These are phyloP conservation scores for Helobdella robusta DNA, from an alignment of 2,888 invertebrate genomes.

Conservation along the genomic window DNA sequence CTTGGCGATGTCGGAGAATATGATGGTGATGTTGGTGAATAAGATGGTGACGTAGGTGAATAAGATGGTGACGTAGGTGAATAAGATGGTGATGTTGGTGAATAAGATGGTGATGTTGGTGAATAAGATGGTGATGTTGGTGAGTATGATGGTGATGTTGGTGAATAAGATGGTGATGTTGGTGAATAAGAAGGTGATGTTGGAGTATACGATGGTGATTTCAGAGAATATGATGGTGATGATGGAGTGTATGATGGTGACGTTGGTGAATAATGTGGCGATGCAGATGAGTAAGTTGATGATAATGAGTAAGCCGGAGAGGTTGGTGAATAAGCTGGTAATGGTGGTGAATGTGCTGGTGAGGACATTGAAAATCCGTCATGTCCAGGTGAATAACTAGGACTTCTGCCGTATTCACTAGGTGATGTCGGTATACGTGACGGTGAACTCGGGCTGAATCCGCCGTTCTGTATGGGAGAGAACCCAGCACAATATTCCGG, in stretches of 20 bases:
- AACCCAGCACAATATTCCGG: no score
- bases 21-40: slow-evolving; percentile 46
- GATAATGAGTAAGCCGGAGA: slow-evolving; percentile 67
- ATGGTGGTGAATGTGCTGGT: slow-evolving; percentile 59
- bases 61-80: slow-evolving; percentile 59
- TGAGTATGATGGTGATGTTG: slow-evolving; percentile 53
- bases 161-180: slow-evolving; percentile 55
- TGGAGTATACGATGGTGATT: slow-evolving; percentile 54
- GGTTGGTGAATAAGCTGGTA: slow-evolving; percentile 57
- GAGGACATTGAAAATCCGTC: slow-evolving; percentile 53
- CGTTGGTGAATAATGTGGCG: slow-evolving; percentile 51
- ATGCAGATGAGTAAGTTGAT: slow-evolving; percentile 49
- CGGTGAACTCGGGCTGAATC: no score
- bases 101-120: slow-evolving; percentile 57
- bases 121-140: slow-evolving; percentile 57
- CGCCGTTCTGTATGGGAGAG: no score
- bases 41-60: slow-evolving; percentile 51
- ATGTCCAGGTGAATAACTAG: slow-evolving; percentile 58
- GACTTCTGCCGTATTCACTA: slow-evolving; percentile 48
- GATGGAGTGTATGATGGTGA: slow-evolving; percentile 66
- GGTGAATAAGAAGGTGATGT: slow-evolving; percentile 52
- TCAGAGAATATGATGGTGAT: slow-evolving; percentile 55
- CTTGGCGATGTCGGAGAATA: slow-evolving; percentile 63
- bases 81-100: no score
- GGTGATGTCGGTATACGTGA: slow-evolving; percentile 38